A percentile compares a stretch with the other conserved stretches of the same genome.
These are phyloP conservation scores for Pollimyrus isidori DNA, from an alignment of 2,113 vertebrate genomes.

Conservation along the genomic window DNA sequence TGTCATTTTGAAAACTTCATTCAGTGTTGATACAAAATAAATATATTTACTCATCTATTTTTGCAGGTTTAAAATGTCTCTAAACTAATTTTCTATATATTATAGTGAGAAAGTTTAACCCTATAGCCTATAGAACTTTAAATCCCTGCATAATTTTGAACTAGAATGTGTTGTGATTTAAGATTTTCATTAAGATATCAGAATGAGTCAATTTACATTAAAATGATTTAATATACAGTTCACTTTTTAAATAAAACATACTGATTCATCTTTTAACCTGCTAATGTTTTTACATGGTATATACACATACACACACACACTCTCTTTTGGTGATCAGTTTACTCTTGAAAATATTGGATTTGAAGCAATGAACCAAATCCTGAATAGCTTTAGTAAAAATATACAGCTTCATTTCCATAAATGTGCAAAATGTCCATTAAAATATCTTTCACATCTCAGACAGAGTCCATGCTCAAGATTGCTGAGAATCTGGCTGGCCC, in stretches of 20 bases:
- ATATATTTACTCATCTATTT: background rate
- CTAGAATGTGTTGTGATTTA: background rate
- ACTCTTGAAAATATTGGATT: background rate
- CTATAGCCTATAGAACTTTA: background rate
- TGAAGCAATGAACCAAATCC: background rate
- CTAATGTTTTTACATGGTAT: background rate
- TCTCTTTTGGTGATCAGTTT: background rate
- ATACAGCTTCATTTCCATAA: background rate
- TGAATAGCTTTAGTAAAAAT: background rate
- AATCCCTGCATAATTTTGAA: background rate
- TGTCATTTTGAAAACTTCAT: background rate
- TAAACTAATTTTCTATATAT: background rate
- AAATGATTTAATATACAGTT: background rate
- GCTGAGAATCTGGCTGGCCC: slow-evolving; percentile 86
- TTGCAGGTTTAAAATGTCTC: background rate
- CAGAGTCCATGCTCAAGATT: slow-evolving; percentile 84
- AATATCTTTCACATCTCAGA: slow-evolving; percentile 53
- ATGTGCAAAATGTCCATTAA: background rate
- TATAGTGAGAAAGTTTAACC: background rate
- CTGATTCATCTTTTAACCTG: background rate
- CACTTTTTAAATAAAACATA: background rate
- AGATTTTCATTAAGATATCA: background rate
- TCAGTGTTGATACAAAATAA: background rate
- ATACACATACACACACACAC: no score
- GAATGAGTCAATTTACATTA: background rate